Evolutionary conservation across 1,140 invertebrate species (phyloP).

Genomic region (Drosophila lini): DNA sequence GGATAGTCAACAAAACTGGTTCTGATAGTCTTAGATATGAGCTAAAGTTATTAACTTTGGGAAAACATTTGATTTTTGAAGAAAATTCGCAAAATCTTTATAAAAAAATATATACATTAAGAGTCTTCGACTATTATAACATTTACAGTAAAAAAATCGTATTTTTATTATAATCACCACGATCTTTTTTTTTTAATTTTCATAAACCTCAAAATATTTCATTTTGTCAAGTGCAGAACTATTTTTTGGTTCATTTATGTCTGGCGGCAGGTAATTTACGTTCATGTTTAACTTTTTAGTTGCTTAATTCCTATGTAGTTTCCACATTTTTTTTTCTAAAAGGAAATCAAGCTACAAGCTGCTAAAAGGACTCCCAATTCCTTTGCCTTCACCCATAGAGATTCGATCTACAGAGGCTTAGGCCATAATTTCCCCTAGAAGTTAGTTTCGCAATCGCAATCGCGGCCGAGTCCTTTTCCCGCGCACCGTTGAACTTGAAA

Average conservation of each 20-base stretch:
- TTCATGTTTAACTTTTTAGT: slow-evolving; percentile 52
- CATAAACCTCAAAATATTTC: too few relatives aligned
- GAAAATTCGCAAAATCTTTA: too few relatives aligned
- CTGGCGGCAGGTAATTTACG: slow-evolving; percentile 39
- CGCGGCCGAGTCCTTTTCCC: slow-evolving; percentile 17
- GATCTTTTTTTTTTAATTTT: too few relatives aligned
- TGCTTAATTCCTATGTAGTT: slow-evolving; percentile 40
- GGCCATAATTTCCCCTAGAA: slow-evolving; percentile 19
- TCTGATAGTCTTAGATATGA: too few relatives aligned
- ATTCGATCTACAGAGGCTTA: slow-evolving; percentile 15
- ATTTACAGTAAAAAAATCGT: too few relatives aligned
- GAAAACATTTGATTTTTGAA: too few relatives aligned
- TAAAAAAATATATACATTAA: too few relatives aligned
- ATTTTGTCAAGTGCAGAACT: not conserved
- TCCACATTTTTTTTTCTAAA: not conserved
- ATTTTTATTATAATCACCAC: too few relatives aligned
- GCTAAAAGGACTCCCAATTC: slow-evolving; percentile 3
- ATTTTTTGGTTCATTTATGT: slow-evolving; percentile 25
- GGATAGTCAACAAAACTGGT: too few relatives aligned
- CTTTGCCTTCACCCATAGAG: not conserved
- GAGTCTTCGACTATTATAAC: too few relatives aligned
- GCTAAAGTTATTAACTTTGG: too few relatives aligned
- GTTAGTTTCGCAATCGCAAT: slow-evolving; percentile 4
- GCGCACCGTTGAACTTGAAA: slow-evolving; percentile 72
- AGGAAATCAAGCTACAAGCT: slow-evolving; percentile 27